Base-by-base conservation (phyloP, 2,113 vertebrate genomes). In the Trematomus loennbergii region DNA sequence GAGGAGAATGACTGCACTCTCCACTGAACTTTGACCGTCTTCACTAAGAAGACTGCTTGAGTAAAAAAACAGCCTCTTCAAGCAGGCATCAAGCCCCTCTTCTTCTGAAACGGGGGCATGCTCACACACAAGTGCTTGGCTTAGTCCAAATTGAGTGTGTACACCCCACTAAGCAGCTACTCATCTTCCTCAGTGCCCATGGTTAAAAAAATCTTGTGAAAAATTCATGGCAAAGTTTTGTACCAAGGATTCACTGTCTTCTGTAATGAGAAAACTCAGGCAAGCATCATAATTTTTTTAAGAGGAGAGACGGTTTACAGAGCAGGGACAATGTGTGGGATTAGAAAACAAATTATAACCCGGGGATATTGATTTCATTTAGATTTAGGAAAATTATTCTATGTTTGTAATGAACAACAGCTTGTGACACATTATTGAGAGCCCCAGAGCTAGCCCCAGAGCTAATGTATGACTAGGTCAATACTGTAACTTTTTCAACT, bases 1-100 rank as follows among this genome's bases (percentile, higher is more conserved):
- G 29, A 43, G 69, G 33, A 20, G 70, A 79, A 87, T 45, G 22
- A 46, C 67, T 36, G 17, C 58, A 49, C 48, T 76, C 73, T 59
- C 67, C 65, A 68, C 15, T 85, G 40, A 69, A 65, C 62, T 61
- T 74, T 17, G n/a, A n/a, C 45, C 3, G 29, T 17, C 12, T 43
- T 66, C 49, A 61, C 22, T 9, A 40, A 12, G 54, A 60, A 65
- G 18, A 63, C 10, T 22, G n/a, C 69, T 60, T 36, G 67, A 79
- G 70, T 64, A 46, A 49, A 76, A 69, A 63, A 36, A 49, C 62
- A 16, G 16, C 40, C 33, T 62, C 58, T 57, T 7, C 50, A 18
- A n/a, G 50, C 10, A 53, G 11, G 16, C 43, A 20, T 49, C 7
- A 15, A 45, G 18, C 4, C 5, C 57, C 33, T 71, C 2, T 66